phyloP scores from a whole-genome alignment of 2,113 vertebrate species.

The Meleagris gallopavo region DNA sequence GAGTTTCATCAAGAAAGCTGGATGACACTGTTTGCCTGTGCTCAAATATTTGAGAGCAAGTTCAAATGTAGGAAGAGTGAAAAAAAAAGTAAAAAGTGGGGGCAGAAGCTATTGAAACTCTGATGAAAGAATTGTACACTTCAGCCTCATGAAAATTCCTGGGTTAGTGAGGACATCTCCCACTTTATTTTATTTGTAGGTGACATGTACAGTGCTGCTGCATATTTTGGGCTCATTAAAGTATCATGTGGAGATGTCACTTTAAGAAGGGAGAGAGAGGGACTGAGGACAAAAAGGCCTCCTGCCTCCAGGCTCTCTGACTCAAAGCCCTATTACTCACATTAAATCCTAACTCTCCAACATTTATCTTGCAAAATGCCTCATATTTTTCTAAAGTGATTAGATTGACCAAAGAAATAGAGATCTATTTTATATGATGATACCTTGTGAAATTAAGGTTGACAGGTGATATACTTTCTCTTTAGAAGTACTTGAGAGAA shows the following conservation, averaged over 20 bases:
- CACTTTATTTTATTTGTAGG: background rate
- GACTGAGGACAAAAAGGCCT: background rate
- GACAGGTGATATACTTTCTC: conserved; percentile 32
- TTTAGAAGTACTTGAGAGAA: conserved; percentile 30
- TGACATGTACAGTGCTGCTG: background rate
- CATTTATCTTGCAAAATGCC: conserved; percentile 16
- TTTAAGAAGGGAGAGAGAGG: background rate
- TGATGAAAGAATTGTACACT: background rate
- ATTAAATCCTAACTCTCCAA: background rate
- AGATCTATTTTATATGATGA: conserved; percentile 10
- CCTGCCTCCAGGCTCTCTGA: background rate
- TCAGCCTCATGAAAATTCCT: background rate
- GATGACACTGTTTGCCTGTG: background rate
- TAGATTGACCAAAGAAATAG: conserved; percentile 31
- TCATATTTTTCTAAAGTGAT: conserved; percentile 12
- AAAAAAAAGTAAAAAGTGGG: background rate
- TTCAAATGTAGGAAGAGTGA: background rate
- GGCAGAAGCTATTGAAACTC: background rate
- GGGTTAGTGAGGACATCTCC: background rate
- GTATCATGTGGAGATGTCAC: background rate
- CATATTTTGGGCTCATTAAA: background rate
- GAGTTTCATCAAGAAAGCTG: too few species aligned
- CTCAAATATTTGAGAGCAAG: background rate
- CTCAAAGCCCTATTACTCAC: background rate
- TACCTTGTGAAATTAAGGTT: conserved; percentile 44